phyloP scores from a whole-genome alignment of 2,888 invertebrate genomes.

The Ecliptopera silaceata region DNA sequence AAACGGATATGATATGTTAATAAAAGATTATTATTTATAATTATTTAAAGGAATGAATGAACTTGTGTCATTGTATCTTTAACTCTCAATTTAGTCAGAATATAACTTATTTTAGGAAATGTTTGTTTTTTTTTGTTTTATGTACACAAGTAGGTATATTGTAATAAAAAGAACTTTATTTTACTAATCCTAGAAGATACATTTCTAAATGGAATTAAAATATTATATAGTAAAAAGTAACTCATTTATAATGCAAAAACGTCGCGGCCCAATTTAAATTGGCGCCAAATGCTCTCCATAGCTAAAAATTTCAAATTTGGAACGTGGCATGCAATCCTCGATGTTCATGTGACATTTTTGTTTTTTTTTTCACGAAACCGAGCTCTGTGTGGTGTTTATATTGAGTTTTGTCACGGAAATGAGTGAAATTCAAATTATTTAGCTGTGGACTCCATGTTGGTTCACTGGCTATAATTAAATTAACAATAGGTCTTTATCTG shows the following conservation, averaged over 20 bases:
- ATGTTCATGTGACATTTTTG: slow-evolving; percentile 30
- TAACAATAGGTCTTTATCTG: slow-evolving; percentile 25
- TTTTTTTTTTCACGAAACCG: slow-evolving; percentile 24
- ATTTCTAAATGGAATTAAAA: too few relatives aligned
- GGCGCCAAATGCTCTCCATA: slow-evolving; percentile 7
- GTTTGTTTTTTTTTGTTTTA: too few relatives aligned
- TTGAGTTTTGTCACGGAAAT: slow-evolving; percentile 37
- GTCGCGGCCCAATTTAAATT: slow-evolving; percentile 6
- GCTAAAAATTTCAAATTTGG: slow-evolving; percentile 29
- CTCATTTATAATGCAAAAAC: neutral
- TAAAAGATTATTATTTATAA: neutral
- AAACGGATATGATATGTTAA: slow-evolving; percentile 11
- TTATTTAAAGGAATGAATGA: slow-evolving; percentile 3
- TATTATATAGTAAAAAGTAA: too few relatives aligned
- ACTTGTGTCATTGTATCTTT: neutral
- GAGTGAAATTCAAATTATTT: slow-evolving; percentile 29
- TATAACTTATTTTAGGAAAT: too few relatives aligned
- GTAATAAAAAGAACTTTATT: too few relatives aligned
- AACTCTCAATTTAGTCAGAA: too few relatives aligned
- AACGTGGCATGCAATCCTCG: slow-evolving; percentile 28
- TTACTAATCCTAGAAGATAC: too few relatives aligned
- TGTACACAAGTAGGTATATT: too few relatives aligned
- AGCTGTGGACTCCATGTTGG: slow-evolving; percentile 15
- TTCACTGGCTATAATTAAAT: slow-evolving; percentile 19
- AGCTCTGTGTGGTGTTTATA: slow-evolving; percentile 20